Base-by-base conservation (phyloP, 1,140 invertebrate species). In the Hirudo medicinalis region DNA sequence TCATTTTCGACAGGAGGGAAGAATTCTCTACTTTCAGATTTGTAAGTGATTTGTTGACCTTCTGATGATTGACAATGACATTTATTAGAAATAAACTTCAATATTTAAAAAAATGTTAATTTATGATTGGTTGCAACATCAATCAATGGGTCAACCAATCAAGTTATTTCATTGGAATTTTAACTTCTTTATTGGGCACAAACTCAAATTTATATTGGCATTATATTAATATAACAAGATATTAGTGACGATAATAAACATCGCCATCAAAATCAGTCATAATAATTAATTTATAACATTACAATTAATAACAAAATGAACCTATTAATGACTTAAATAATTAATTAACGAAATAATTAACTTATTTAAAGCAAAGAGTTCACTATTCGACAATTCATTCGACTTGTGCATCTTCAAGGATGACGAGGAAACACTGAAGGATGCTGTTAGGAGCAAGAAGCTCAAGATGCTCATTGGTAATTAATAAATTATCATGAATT, bases 401-500 rank as follows among this genome's bases (percentile, higher is more conserved):
- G 70, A 40, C n/a, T 22, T 71, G 13, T 71, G 70, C 36, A 32
- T 32, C n/a, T 71, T 71, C 32, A 25, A 32, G 11, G 55, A 71
- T 29, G 70, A 71, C 22, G 25, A 27, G 2, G 70, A 71, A 63
- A 53, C 70, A 13, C 70, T 71, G 20, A 22, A 55, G 27, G 70
- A 71, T 55, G 29, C 25, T 20, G 57, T 71, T 36, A 27, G 70
- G 25, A 71, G 70, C 57, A 49, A 32, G 29, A 36, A 71, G 40
- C 27, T 66, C 9, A 71, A 71, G 32, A 29, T 71, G n/a, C 70
- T 71, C 25, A 22, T 71, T 29, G 8, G 70, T 71, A 71, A 67
- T n/a, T 67, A 19, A 22, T 67, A 11, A 67, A 20, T n/a, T 32
- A 67, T 67, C 2, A 20, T n/a, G 5, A 67, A 32, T 67, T n/a